Evolutionary conservation across 1,140 invertebrate species (phyloP), one percentile per base, ranked within the genome.

Genomic region (Monochamus saltuarius): DNA sequence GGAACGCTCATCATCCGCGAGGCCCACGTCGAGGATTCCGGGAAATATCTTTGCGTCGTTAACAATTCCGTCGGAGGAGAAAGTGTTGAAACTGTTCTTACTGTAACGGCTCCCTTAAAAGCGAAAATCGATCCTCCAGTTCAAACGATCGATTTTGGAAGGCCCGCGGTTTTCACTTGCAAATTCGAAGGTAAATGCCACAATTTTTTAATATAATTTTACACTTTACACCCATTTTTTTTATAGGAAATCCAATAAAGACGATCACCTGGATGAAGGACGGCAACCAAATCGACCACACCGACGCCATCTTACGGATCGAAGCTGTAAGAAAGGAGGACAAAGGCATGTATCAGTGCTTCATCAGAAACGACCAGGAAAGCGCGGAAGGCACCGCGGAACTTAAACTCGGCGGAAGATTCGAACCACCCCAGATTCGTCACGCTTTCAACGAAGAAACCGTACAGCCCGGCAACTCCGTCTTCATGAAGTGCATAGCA

Each of bases 271-370:
- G 95, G 95, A 80, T 94, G 49, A 97, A 97, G 78, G 92, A 98
- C 75, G 94, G 94, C 62, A 89, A 91, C 76, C 84, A 85, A 35
- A 82, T 93, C 62, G 86, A 87, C 50, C 87, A 89, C 69, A 87
- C 89, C 61, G 91, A 92, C 62, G 82, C 88, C 0, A 83, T 89
- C 42, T 77, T 97, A 13, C 85, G 89, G 52, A 95, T 98, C 69
- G 89, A 92, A 65, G 88, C 89, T 4, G 93, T 98, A 0, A 89
- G 92, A 75, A 92, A 96, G 70, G 91, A 95, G 78, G 94, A 98
- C 75, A 94, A 93, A 73, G 95, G 95, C 75, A 97, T 98, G 94
- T 98, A 97, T 74, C 95, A 98, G 71, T 98, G 95, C 74, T 94
- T 97, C 73, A 91, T 95, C 35, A 83, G 90, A 45, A 97, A 97